Base-by-base conservation (phyloP, 2,888 invertebrate genomes). In the Rhamphomyia laevipes region DNA sequence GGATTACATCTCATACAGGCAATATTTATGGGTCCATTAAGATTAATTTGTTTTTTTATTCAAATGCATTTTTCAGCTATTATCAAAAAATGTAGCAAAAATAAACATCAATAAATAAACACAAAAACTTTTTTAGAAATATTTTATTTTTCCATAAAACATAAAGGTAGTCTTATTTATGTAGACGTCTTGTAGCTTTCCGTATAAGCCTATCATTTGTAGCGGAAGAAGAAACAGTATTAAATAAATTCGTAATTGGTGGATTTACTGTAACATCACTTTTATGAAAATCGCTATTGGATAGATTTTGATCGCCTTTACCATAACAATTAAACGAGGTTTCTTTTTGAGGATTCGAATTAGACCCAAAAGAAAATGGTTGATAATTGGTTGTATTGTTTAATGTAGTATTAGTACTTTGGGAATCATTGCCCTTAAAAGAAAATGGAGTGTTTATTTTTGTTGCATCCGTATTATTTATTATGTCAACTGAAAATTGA, bases 1-100 rank as follows among this genome's bases (percentile, higher is more conserved):
- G 63, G 74, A 33, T 84, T 88, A 57, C 71, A 84, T 48, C 45
- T 83, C 1, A 56, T 80, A 7, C 84, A 93, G 73, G 73, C 81
- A 37, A 56, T 79, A 2, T 61, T 84, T 7, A 77, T 87, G 75
- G 87, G 91, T 1, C 67, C 84, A 1, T 63, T 90, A 23, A 76
- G 90, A 57, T 64, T 86, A 4, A 65, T 90, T 23, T 58, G 61
- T 11, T 64, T 62, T 37, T 58, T 64, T 12, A 53, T 70, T 31
- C 70, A 68, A 51, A 63, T 65, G 54, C 62, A 71, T 51, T 70
- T 67, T 45, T 63, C 61, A 45, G 58, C 63, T 33, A 58, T 71
- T 21, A 63, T 71, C n/a, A 59, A 56, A 15, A 66, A 61, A 37
- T 68, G 68, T 55, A 60, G 61, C 16, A 61, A 60, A 48, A 56